Conservation (phyloP, 2,797 vertebrate genomes). For the Microctenopoma stevenorrisi region DNA sequence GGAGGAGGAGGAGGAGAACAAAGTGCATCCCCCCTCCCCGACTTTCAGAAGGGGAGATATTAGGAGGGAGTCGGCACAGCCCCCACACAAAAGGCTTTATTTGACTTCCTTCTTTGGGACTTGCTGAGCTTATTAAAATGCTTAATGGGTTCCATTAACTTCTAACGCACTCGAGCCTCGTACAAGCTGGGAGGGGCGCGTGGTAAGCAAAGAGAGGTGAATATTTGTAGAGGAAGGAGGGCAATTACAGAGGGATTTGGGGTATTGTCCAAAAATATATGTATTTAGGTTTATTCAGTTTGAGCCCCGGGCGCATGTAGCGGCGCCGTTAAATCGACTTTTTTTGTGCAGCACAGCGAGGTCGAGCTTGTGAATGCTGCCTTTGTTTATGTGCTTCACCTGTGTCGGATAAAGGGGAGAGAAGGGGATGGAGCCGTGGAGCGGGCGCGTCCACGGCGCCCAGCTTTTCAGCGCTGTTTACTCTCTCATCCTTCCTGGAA, state of each 20-base stretch:
- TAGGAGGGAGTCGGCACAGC: conserved; percentile 64
- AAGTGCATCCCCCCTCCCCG: conserved; percentile 38
- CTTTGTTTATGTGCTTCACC: conserved; percentile 13
- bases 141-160: conserved; percentile 85
- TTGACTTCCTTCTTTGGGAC: conserved; percentile 78
- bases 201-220: conserved; percentile 30
- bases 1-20: conserved; percentile 58
- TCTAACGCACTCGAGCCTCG: conserved; percentile 66
- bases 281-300: conserved; percentile 46
- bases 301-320: conserved; percentile 23
- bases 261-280: conserved; percentile 58
- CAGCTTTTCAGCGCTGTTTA: conserved; percentile 35
- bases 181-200: conserved; percentile 47
- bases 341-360: not conserved
- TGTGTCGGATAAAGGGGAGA: conserved; percentile 15
- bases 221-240: conserved; percentile 48
- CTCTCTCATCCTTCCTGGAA: conserved; percentile 35
- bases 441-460: conserved; percentile 3
- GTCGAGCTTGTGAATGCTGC: not conserved
- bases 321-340: not conserved
- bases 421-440: conserved; percentile 2
- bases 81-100: conserved; percentile 75
- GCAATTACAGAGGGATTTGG: conserved; percentile 69
- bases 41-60: conserved; percentile 70
- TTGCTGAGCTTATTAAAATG: conserved; percentile 84